Evolutionary conservation across 2,113 vertebrate species (phyloP).

Genomic region (Microcebus murinus): DNA sequence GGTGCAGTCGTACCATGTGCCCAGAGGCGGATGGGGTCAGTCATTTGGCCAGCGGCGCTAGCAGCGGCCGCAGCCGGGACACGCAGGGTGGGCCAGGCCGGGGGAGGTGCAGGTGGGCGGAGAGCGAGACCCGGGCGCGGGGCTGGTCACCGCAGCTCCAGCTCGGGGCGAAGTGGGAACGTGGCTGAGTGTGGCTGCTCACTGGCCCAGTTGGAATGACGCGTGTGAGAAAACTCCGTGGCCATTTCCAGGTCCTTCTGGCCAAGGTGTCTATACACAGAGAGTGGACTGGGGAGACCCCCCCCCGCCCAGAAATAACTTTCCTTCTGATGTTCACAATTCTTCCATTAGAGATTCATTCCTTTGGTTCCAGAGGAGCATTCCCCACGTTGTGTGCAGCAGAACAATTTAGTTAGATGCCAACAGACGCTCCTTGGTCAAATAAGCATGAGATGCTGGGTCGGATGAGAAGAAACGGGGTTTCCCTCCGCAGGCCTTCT

Average conservation of each 20-base stretch:
- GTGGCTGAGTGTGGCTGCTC: not conserved
- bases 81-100: not conserved
- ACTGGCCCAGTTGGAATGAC: not conserved
- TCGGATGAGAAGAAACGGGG: not conserved
- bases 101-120: not conserved
- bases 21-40: not conserved
- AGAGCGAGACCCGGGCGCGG: not conserved
- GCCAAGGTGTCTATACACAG: not conserved
- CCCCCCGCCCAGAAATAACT: not conserved
- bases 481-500: not conserved
- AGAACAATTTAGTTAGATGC: not conserved
- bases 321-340: not conserved
- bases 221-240: not conserved
- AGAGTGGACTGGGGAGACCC: not conserved
- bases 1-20: too few species aligned
- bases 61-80: not conserved
- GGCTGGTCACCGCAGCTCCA: not conserved
- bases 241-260: not conserved
- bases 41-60: not conserved
- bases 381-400: not conserved
- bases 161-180: not conserved
- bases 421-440: not conserved
- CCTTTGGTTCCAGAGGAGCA: not conserved
- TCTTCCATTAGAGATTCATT: not conserved
- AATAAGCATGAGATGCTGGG: not conserved